Conservation (phyloP, 2,888 invertebrate genomes). For the Sarcophaga variegata region DNA sequence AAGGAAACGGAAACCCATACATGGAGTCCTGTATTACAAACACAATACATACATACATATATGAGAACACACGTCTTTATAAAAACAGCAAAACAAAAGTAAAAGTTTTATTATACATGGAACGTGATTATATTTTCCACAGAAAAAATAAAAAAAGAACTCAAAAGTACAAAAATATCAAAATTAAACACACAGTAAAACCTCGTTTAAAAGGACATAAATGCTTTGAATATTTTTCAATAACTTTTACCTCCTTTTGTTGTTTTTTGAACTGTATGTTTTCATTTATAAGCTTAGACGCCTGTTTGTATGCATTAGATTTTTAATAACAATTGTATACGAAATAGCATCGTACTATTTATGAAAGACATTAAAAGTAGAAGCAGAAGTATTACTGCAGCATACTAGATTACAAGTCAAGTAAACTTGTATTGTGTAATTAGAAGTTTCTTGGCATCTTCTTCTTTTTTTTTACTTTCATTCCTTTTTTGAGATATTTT, state of each 20-base stretch:
- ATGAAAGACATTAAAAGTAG: slow-evolving; percentile 49
- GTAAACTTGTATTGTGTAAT: slow-evolving; percentile 49
- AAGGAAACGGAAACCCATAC: slow-evolving; percentile 59
- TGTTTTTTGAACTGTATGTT: no score
- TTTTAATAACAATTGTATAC: not conserved
- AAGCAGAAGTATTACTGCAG: not conserved
- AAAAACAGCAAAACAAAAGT: slow-evolving; percentile 47
- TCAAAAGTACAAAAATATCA: not conserved
- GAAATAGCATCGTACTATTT: slow-evolving; percentile 25
- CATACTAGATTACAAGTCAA: slow-evolving; percentile 45
- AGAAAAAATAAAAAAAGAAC: not conserved
- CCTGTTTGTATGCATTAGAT: not conserved
- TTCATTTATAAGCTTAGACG: not conserved
- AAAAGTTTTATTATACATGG: slow-evolving; percentile 64
- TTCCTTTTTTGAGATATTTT: not conserved
- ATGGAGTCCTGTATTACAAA: slow-evolving; percentile 3
- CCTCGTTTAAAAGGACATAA: no score
- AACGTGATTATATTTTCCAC: slow-evolving; percentile 61
- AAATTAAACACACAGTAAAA: no score
- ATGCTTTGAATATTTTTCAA: accelerated
- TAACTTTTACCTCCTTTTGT: no score
- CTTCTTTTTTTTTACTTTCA: slow-evolving; percentile 15
- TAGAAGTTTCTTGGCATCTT: slow-evolving; percentile 43
- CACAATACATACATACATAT: not conserved
- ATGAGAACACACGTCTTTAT: not conserved